These are phyloP conservation scores for Zoanthus solanderi DNA, from an alignment of 92 coral and sea anemone species.

Conservation along the genomic window DNA sequence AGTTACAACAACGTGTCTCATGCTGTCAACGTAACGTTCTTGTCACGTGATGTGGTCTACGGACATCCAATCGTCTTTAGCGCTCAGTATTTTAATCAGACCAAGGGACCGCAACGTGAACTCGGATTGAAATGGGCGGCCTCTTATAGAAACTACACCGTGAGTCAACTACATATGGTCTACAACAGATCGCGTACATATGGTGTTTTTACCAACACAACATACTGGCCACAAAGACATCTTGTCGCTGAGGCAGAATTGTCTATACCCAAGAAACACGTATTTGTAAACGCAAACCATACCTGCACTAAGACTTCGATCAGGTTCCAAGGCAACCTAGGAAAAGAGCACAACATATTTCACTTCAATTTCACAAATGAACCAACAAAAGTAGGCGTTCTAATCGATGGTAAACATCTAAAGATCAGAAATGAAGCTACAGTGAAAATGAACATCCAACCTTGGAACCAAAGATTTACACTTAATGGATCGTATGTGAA, in stretches of 20 bases:
- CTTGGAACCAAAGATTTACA: constrained; percentile 81
- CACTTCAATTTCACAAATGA: constrained; percentile 75
- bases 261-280: constrained; percentile 71
- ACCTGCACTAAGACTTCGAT: constrained; percentile 87
- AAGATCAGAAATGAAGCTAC: constrained; percentile 72
- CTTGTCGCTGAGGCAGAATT: constrained; percentile 83
- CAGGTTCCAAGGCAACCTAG: constrained; percentile 80
- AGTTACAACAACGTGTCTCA: constrained; percentile 87
- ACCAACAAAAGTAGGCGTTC: constrained; percentile 73
- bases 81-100: constrained; percentile 85
- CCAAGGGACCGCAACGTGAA: constrained; percentile 69
- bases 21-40: constrained; percentile 88
- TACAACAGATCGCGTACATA: constrained; percentile 83
- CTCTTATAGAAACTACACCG: constrained; percentile 87
- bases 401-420: constrained; percentile 74
- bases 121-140: constrained; percentile 85
- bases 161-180: constrained; percentile 78
- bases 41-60: constrained; percentile 75
- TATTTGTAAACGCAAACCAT: constrained; percentile 79
- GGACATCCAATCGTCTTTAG: constrained; percentile 85
- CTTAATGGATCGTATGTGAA: constrained; percentile 75
- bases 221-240: constrained; percentile 96
- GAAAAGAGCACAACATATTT: constrained; percentile 70
- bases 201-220: constrained; percentile 85
- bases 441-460: constrained; percentile 71